Evolutionary conservation across 2,888 invertebrate species (phyloP).

Genomic region (Drosophila tripunctata): DNA sequence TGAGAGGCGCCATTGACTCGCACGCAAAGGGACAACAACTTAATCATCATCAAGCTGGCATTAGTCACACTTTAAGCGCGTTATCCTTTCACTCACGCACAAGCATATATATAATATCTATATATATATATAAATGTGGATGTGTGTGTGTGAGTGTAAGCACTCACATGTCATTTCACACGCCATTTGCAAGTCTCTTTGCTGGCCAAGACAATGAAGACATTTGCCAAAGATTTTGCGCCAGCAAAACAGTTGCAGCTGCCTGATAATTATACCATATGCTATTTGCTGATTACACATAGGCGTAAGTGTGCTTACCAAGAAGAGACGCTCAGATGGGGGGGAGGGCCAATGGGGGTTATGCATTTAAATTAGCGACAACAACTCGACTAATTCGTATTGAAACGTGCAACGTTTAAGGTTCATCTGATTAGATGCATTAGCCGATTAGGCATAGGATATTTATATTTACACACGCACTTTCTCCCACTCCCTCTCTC

Average conservation of each 20-base stretch:
- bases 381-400: constrained; percentile 42
- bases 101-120: too few species aligned
- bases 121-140: not conserved
- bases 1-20: constrained; percentile 49
- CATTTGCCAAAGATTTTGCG: constrained; percentile 51
- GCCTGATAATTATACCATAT: constrained; percentile 68
- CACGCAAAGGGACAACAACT: constrained; percentile 66
- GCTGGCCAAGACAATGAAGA: constrained; percentile 65
- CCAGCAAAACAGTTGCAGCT: constrained; percentile 46
- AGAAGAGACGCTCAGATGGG: too few species aligned
- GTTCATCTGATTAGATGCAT: constrained; percentile 61
- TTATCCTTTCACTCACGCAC: constrained; percentile 55
- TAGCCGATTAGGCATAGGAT: constrained; percentile 48
- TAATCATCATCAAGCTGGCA: constrained; percentile 76
- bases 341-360: too few species aligned
- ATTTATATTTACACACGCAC: constrained; percentile 21
- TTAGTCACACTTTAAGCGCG: constrained; percentile 68
- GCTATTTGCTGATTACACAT: constrained; percentile 51
- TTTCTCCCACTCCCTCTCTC: too few species aligned
- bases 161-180: constrained; percentile 63
- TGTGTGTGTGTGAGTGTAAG: constrained; percentile 8
- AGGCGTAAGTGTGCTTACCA: not conserved
- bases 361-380: constrained; percentile 51
- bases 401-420: constrained; percentile 42
- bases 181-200: constrained; percentile 76